phyloP scores from a whole-genome alignment of 2,797 vertebrate species.

The Holocentrus rufus region DNA sequence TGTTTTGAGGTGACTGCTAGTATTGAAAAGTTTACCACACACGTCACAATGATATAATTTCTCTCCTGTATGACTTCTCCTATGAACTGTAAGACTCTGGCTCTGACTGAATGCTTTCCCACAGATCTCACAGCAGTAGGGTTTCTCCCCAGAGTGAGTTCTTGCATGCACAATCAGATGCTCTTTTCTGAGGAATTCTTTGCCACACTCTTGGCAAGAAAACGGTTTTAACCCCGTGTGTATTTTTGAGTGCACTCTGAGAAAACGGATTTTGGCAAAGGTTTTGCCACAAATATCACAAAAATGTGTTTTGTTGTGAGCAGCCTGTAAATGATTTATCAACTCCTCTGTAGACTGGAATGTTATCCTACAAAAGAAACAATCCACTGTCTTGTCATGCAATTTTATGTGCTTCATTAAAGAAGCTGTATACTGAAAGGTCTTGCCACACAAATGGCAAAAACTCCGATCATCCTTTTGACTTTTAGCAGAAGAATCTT shows the following conservation, averaged over 20 bases:
- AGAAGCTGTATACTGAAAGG: slow-evolving; percentile 47
- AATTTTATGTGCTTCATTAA: slow-evolving; percentile 66
- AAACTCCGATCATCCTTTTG: slow-evolving; percentile 41
- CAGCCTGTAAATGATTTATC: slow-evolving; percentile 26
- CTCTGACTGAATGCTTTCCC: slow-evolving; percentile 57
- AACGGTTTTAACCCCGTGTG: slow-evolving; percentile 21
- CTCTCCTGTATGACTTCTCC: slow-evolving; percentile 51
- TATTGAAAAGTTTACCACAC: slow-evolving; percentile 54
- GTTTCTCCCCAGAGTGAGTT: slow-evolving; percentile 58
- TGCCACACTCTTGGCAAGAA: slow-evolving; percentile 55
- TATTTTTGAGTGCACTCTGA: slow-evolving; percentile 38
- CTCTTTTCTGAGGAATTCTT: slow-evolving; percentile 35
- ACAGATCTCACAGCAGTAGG: slow-evolving; percentile 56
- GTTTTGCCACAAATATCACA: slow-evolving; percentile 41
- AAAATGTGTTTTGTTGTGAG: slow-evolving; percentile 28
- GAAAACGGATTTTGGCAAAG: slow-evolving; percentile 5
- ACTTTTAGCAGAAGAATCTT: slow-evolving; percentile 14
- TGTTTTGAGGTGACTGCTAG: slow-evolving; percentile 40
- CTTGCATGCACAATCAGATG: slow-evolving; percentile 47
- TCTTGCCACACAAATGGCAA: slow-evolving; percentile 61
- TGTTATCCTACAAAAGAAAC: slow-evolving; percentile 23
- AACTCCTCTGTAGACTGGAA: slow-evolving; percentile 18
- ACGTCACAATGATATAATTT: slow-evolving; percentile 37
- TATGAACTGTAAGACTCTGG: slow-evolving; percentile 52
- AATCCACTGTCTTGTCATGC: slow-evolving; percentile 34